Evolutionary conservation across 2,113 vertebrate species (phyloP).

Genomic region (Silurus glanis): DNA sequence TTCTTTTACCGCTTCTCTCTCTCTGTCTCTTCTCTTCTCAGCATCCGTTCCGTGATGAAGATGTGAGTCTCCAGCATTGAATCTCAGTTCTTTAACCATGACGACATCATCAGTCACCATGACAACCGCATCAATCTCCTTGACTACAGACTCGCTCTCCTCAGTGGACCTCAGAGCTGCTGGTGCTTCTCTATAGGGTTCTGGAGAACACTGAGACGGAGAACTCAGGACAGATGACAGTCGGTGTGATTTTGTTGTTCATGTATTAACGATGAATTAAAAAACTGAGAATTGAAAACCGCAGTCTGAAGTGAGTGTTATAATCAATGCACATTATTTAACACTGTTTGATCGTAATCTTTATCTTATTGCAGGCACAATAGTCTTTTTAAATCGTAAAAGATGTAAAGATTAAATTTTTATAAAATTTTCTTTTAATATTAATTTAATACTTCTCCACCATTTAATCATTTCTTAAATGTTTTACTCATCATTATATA

Average conservation of each 20-base stretch:
- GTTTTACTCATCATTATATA: too few relatives aligned
- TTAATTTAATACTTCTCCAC: too few relatives aligned
- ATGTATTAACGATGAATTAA: not conserved
- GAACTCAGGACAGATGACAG: not conserved
- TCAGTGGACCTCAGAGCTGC: not conserved
- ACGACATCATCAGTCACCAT: not conserved
- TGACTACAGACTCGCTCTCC: not conserved
- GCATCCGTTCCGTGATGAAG: constrained; percentile 60
- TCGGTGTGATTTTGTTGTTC: not conserved
- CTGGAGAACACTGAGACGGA: not conserved
- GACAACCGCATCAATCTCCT: not conserved
- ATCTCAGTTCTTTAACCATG: not conserved
- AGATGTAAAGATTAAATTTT: too few relatives aligned
- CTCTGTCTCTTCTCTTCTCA: constrained; percentile 28
- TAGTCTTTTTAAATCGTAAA: too few relatives aligned
- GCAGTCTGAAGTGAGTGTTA: not conserved
- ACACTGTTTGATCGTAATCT: not conserved
- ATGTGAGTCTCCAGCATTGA: constrained; percentile 43
- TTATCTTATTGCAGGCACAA: too few relatives aligned
- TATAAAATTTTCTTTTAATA: too few relatives aligned
- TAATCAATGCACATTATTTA: not conserved
- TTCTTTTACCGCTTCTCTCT: not conserved
- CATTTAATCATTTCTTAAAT: too few relatives aligned
- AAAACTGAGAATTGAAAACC: not conserved
- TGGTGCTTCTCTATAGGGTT: not conserved